phyloP scores from a whole-genome alignment of 1,140 invertebrate genomes.

The Brachystomella parvula region DNA sequence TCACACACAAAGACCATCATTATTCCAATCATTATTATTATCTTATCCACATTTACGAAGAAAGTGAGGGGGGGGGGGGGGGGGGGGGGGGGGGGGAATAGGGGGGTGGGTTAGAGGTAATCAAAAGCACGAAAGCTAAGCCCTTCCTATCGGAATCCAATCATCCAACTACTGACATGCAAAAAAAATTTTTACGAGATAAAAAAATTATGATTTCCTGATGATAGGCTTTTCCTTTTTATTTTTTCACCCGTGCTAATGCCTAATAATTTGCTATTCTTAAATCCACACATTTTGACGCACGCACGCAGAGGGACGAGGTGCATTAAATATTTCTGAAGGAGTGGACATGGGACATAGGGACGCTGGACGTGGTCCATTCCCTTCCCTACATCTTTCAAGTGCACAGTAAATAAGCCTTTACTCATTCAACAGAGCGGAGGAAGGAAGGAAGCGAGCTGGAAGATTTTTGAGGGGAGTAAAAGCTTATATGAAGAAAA shows the following conservation, averaged over 20 bases:
- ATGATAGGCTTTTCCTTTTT: slow-evolving; percentile 6
- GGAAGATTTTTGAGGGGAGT: not conserved
- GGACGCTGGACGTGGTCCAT: too few species aligned
- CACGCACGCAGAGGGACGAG: not conserved
- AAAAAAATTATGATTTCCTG: slow-evolving; percentile 8
- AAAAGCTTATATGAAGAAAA: too few species aligned
- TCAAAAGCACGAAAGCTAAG: too few species aligned
- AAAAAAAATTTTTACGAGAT: not conserved
- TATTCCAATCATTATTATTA: slow-evolving; percentile 5
- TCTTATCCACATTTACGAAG: not conserved
- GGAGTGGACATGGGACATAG: too few species aligned
- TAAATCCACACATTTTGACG: not conserved
- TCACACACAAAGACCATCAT: not conserved
- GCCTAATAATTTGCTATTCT: not conserved
- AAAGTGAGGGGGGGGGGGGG: too few species aligned
- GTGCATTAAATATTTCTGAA: too few species aligned
- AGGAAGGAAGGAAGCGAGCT: too few species aligned
- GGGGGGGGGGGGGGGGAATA: too few species aligned
- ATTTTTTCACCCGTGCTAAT: not conserved
- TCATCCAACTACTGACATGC: not conserved
- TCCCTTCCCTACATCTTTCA: too few species aligned
- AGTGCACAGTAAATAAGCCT: too few species aligned
- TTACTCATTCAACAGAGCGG: too few species aligned
- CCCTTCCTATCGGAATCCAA: not conserved
- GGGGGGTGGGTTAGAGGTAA: too few species aligned